Conservation (phyloP, 2,113 vertebrate genomes). For the Cariama cristata region DNA sequence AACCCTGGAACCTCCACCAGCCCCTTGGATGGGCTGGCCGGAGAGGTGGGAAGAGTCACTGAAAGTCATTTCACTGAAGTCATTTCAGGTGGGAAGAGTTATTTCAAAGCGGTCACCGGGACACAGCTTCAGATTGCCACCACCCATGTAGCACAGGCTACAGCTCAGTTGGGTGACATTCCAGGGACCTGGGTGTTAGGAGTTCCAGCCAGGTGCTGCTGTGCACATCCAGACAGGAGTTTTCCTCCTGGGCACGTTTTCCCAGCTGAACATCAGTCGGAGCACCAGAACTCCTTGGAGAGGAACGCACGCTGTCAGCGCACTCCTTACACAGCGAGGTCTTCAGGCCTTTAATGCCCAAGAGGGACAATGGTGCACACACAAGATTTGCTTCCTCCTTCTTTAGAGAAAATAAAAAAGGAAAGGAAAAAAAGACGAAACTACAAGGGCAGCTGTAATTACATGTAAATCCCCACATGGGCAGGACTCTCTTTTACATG, state of each 20-base stretch:
- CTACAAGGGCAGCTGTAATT: slow-evolving; percentile 7
- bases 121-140: not conserved
- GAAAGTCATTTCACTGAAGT: not conserved
- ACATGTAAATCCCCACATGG: slow-evolving; percentile 8
- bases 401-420: not conserved
- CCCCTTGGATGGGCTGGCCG: not conserved
- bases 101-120: not conserved
- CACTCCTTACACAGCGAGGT: accelerated
- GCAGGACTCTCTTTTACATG: not conserved
- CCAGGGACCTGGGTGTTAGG: not conserved
- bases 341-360: not conserved
- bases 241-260: not conserved
- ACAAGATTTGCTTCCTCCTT: not conserved
- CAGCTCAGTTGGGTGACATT: not conserved
- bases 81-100: too few relatives aligned
- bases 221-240: not conserved
- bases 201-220: not conserved
- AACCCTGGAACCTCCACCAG: not conserved
- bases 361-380: accelerated
- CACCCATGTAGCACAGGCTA: not conserved
- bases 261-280: accelerated
- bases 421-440: not conserved
- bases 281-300: not conserved
- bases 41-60: too few relatives aligned
- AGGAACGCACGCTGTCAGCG: accelerated